A percentile compares a stretch with the other conserved stretches of the same genome.
Evolutionary conservation across 2,113 vertebrate genomes (phyloP).

Genomic region (Marmota flaviventris): DNA sequence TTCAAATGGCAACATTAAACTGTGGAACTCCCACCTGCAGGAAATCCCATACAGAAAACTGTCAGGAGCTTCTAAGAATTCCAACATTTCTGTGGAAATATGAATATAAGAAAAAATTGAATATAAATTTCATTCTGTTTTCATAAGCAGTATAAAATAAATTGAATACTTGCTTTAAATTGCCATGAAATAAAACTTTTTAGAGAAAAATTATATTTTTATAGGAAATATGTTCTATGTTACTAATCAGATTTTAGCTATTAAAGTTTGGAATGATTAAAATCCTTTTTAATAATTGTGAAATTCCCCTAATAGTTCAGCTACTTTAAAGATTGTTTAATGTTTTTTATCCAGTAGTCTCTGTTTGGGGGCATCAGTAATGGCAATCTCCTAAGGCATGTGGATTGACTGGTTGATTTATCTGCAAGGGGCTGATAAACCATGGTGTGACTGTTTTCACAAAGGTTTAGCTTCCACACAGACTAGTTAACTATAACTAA

Average conservation of each 20-base stretch:
- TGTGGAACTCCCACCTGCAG: neutral
- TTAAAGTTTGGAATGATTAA: conserved; percentile 44
- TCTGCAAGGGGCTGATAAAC: neutral
- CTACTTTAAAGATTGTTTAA: neutral
- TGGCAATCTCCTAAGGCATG: neutral
- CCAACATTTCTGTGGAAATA: neutral
- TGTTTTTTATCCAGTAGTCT: neutral
- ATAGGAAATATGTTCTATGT: conserved; percentile 22
- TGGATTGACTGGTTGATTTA: conserved; percentile 3
- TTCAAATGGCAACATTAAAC: neutral
- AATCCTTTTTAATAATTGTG: conserved; percentile 39
- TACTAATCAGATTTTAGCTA: neutral
- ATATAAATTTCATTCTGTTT: conserved; percentile 26
- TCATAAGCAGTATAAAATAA: conserved; percentile 36
- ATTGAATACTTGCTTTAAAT: conserved; percentile 20
- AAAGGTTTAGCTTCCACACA: neutral
- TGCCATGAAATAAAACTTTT: conserved; percentile 51
- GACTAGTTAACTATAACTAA: neutral
- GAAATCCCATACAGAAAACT: neutral
- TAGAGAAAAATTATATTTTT: conserved; percentile 43
- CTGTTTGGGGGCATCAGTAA: neutral
- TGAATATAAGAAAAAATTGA: too few species aligned
- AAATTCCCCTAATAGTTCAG: conserved; percentile 17
- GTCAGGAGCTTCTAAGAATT: neutral
- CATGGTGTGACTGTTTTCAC: neutral